Conservation (phyloP, 2,888 invertebrate genomes). For the Julus scandinavius region DNA sequence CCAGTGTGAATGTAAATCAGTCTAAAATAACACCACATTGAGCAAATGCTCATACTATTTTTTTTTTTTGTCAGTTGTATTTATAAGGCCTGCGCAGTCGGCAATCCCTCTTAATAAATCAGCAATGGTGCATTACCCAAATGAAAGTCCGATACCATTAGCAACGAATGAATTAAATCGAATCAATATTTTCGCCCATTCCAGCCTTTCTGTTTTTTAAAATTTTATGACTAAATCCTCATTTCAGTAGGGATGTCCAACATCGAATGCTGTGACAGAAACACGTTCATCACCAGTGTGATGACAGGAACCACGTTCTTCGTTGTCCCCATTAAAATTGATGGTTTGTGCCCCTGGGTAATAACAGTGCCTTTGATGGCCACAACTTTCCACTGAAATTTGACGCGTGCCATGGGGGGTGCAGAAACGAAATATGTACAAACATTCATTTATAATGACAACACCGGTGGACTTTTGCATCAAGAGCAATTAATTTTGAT, state of each 20-base stretch:
- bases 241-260: not conserved
- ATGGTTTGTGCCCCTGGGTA: constrained; percentile 15
- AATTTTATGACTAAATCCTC: not conserved
- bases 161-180: not conserved
- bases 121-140: not conserved
- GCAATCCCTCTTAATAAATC: not conserved
- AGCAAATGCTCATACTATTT: too few species aligned
- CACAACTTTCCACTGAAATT: constrained; percentile 34
- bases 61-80: too few species aligned
- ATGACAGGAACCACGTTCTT: not conserved
- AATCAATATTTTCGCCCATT: not conserved
- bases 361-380: not conserved
- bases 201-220: not conserved
- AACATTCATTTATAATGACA: not conserved
- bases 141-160: not conserved
- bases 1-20: too few species aligned
- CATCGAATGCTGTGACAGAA: constrained; percentile 12
- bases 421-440: not conserved
- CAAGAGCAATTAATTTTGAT: constrained; percentile 44
- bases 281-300: constrained; percentile 30
- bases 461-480: not conserved
- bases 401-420: constrained; percentile 16
- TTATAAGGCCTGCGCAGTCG: not conserved
- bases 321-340: not conserved
- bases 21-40: too few species aligned